Base-by-base conservation (phyloP, 2,888 invertebrate genomes). In the Cantharis rufa region DNA sequence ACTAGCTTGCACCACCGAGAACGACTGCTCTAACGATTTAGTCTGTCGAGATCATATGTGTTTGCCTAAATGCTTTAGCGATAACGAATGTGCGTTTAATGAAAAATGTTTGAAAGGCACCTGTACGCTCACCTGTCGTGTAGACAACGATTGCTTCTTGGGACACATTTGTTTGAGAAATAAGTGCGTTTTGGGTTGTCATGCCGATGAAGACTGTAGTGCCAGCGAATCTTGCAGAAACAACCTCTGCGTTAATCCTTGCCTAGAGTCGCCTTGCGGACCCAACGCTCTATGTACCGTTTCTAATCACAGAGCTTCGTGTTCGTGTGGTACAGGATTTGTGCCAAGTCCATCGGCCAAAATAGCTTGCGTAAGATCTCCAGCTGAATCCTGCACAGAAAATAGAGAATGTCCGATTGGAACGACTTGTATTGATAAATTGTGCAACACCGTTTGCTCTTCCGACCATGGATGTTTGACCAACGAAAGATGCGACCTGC, bases 141-240 rank as follows among this genome's bases (percentile, higher is more conserved):
- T 96, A 1, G 96, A 97, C 86, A 96, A 96, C 84, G 97, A 97
- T 84, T 97, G 97, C 84, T 96, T 97, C 92, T 90, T 96, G 76
- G 96, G 96, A 0, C 96, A 97, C 84, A 95, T 97, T 81, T 97
- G 97, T 84, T 88, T 96, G 75, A 92, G 93, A 84, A 96, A 95
- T 84, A 94, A 94, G 89, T 97, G 97, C 85, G 91, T 94, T 76
- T 94, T 94, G 82, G 97, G 97, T 62, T 97, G 97, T 85, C 93
- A 95, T 81, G 92, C 92, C 15, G 95, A 96, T 84, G 96, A 95
- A 82, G 97, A 97, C 86, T 97, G 97, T 86, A 93, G 95, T 81
- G 93, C 93, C 0, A 94, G 94, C 72, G 95, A 96, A 86, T 93
- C 95, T 7, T 97, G 97, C 84, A 90, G 93, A 82, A 92, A 92